Conservation (phyloP, 2,113 vertebrate genomes). For the Melanocharis versteri region DNA sequence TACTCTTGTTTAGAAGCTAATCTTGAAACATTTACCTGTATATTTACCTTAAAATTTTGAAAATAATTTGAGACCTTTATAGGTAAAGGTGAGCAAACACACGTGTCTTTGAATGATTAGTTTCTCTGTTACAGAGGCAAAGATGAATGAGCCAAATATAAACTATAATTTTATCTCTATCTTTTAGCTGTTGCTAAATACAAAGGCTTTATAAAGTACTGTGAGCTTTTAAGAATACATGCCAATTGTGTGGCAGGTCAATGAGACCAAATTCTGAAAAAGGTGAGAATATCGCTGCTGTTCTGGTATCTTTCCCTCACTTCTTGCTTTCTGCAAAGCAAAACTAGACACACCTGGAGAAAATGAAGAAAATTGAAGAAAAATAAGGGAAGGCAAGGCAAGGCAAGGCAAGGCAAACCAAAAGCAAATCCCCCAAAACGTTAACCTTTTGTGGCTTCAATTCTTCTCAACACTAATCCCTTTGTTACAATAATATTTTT, state of each 20-base stretch:
- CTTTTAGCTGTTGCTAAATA: background rate
- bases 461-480: background rate
- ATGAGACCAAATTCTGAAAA: background rate
- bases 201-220: background rate
- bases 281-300: rapidly evolving
- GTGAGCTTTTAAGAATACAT: background rate
- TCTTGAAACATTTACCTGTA: background rate
- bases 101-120: background rate
- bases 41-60: background rate
- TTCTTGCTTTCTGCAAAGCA: background rate
- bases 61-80: background rate
- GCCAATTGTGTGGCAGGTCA: background rate
- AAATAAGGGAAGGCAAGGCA: background rate
- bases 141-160: background rate
- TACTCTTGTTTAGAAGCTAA: background rate
- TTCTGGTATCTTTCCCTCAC: background rate
- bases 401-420: background rate
- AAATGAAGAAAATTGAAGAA: background rate
- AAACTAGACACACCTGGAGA: background rate
- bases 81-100: background rate
- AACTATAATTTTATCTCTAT: background rate
- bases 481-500: background rate
- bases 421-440: background rate
- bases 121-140: background rate
- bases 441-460: rapidly evolving